phyloP scores from a whole-genome alignment of 2,888 invertebrate species.

The Macaria notata region DNA sequence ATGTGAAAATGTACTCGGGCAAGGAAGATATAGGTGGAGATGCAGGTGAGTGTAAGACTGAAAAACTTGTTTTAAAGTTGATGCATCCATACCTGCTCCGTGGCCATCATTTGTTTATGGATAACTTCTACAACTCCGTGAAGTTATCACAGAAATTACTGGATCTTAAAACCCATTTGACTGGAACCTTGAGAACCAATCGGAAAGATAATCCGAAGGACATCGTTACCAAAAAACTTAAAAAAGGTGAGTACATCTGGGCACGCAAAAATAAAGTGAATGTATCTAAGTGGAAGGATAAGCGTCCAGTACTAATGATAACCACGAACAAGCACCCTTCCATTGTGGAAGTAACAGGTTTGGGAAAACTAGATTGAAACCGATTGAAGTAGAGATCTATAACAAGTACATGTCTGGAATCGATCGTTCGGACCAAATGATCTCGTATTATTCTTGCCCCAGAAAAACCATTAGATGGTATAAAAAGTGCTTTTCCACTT shows the following conservation, averaged over 20 bases:
- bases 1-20: conserved; percentile 16
- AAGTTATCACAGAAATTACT: conserved; percentile 14
- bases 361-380: conserved; percentile 10
- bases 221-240: too few species aligned
- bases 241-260: too few species aligned
- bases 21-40: conserved; percentile 8
- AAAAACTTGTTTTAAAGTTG: conserved; percentile 14
- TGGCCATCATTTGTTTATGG: conserved; percentile 13
- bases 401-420: conserved; percentile 24
- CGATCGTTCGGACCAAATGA: conserved; percentile 23
- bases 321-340: conserved; percentile 39
- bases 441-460: conserved; percentile 21
- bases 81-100: conserved; percentile 13
- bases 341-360: conserved; percentile 15
- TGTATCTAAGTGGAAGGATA: conserved; percentile 38
- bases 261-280: too few species aligned
- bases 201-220: too few species aligned
- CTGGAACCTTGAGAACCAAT: conserved; percentile 2
- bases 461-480: conserved; percentile 23
- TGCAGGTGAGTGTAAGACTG: conserved; percentile 1
- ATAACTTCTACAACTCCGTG: conserved; percentile 19
- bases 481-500: conserved; percentile 18
- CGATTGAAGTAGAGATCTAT: conserved; percentile 19
- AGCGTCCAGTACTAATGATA: conserved; percentile 39
- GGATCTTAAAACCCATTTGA: conserved; percentile 13